phyloP scores from a whole-genome alignment of 2,797 vertebrate genomes.

The Margarornis squamiger region DNA sequence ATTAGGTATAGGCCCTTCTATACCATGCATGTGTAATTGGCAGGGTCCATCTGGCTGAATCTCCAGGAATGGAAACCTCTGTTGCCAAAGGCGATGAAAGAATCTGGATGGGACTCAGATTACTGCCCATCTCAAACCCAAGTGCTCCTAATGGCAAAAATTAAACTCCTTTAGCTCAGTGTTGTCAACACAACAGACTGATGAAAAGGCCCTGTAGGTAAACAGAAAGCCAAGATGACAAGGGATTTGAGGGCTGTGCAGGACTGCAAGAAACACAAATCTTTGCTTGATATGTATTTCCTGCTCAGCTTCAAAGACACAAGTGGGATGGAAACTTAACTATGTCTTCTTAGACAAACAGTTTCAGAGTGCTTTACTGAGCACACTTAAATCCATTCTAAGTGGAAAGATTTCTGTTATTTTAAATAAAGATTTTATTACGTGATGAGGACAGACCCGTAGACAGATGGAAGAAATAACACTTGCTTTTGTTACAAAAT shows the following conservation, averaged over 20 bases:
- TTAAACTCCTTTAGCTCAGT: neutral
- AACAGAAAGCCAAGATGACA: neutral
- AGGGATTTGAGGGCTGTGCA: neutral
- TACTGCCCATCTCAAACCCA: neutral
- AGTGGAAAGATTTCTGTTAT: neutral
- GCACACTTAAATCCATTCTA: neutral
- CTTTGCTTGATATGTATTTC: neutral
- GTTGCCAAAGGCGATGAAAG: constrained; percentile 20
- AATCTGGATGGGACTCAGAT: constrained; percentile 5
- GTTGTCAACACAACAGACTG: neutral
- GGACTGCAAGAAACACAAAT: neutral
- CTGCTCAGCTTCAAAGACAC: neutral
- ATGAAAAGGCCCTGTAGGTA: neutral
- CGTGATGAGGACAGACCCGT: neutral
- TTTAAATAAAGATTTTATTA: neutral
- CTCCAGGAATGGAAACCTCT: constrained; percentile 25
- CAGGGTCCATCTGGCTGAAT: neutral
- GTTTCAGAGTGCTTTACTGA: neutral
- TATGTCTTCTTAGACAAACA: neutral
- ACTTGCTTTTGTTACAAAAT: neutral
- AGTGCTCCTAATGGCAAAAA: neutral
- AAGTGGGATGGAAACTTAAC: neutral
- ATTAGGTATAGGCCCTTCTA: neutral
- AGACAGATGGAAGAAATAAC: neutral
- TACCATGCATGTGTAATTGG: neutral